phyloP scores from a whole-genome alignment of 2,113 vertebrate species.

The Pitta sordida region DNA sequence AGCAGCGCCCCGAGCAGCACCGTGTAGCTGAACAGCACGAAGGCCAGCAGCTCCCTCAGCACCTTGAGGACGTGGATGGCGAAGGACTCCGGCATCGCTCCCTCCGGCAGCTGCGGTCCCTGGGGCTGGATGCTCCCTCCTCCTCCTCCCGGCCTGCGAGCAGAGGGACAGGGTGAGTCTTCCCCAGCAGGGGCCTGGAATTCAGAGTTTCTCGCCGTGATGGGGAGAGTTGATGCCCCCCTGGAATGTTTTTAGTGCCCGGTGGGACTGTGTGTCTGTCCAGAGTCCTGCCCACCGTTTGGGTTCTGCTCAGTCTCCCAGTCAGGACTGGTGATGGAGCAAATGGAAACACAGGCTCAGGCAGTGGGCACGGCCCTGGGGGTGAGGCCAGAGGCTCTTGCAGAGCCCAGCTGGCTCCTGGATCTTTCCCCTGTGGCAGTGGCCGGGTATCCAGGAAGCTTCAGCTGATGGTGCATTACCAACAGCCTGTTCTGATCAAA shows the following conservation, averaged over 20 bases:
- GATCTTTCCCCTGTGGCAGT: neutral
- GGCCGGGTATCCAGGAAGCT: neutral
- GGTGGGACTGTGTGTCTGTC: neutral
- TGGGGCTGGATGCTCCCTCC: neutral
- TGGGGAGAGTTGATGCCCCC: neutral
- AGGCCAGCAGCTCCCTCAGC: constrained; percentile 89
- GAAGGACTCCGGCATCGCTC: constrained; percentile 76
- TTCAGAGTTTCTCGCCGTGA: no score
- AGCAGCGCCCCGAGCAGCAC: constrained; percentile 90
- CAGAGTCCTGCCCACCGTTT: fast-evolving
- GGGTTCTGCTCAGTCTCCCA: neutral
- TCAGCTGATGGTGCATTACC: constrained; percentile 29
- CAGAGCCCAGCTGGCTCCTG: neutral
- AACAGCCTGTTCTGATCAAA: constrained; percentile 33
- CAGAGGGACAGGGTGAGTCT: neutral
- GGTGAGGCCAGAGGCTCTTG: neutral
- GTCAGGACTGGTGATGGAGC: neutral
- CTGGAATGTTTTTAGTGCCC: neutral
- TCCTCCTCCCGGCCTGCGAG: neutral
- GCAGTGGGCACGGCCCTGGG: fast-evolving
- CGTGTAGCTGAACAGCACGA: constrained; percentile 93
- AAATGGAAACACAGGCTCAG: neutral
- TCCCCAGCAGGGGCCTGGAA: neutral
- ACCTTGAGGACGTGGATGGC: constrained; percentile 86
- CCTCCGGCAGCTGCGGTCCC: neutral